Percentiles rank a stretch among this genome's conserved stretches.
Conservation (phyloP, 2,113 vertebrate genomes). For the Hiodon alosoides region DNA sequence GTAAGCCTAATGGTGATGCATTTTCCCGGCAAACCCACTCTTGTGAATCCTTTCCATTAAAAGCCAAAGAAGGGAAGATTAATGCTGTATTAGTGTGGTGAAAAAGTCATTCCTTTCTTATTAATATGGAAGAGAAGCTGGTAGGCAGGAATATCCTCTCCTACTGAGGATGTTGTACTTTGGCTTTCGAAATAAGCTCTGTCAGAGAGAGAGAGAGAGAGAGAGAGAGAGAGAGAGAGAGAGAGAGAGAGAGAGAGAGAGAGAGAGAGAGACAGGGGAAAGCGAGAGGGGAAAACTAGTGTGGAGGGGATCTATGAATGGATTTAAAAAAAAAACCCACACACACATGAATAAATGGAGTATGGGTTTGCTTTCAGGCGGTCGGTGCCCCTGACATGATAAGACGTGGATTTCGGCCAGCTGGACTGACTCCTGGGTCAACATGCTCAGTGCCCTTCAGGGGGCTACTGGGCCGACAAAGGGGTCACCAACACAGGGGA, state of each 20-base stretch:
- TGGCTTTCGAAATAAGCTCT: background rate
- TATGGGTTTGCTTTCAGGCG: background rate
- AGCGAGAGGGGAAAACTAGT: background rate
- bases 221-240: background rate
- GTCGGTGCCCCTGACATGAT: background rate
- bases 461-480: constrained; percentile 48
- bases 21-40: constrained; percentile 43
- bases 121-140: constrained; percentile 30
- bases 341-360: background rate
- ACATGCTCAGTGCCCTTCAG: constrained; percentile 40
- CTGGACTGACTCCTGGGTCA: constrained; percentile 25
- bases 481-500: constrained; percentile 47
- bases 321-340: background rate
- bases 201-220: background rate
- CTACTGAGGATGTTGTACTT: background rate
- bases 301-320: background rate
- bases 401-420: background rate
- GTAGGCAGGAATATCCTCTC: constrained; percentile 42
- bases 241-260: background rate
- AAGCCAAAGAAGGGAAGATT: constrained; percentile 56
- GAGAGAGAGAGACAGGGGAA: background rate
- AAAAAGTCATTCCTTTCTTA: constrained; percentile 41
- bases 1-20: constrained; percentile 39
- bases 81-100: constrained; percentile 48
- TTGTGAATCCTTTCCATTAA: constrained; percentile 60